phyloP scores from a whole-genome alignment of 2,113 vertebrate species.

The Chaenocephalus aceratus region DNA sequence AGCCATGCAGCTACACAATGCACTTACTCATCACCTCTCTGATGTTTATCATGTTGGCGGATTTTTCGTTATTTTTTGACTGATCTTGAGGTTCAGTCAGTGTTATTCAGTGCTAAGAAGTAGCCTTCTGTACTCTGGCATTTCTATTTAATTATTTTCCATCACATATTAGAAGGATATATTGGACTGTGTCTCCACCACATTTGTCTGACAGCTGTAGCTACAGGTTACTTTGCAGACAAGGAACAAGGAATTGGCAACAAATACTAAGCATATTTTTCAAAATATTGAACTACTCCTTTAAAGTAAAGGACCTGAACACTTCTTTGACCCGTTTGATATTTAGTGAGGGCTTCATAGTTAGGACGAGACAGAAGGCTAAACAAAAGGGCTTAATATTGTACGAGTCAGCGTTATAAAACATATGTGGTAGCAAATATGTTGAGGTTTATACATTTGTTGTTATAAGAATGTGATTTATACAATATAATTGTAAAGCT shows the following conservation, averaged over 20 bases:
- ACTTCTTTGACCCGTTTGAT: not conserved
- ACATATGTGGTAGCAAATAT: too few species aligned
- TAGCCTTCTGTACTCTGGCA: not conserved
- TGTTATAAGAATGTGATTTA: constrained; percentile 25
- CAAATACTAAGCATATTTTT: too few species aligned
- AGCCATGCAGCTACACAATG: constrained; percentile 26
- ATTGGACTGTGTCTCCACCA: not conserved
- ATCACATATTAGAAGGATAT: not conserved
- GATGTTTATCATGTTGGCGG: constrained; percentile 34
- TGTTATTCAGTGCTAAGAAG: not conserved
- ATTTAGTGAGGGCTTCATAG: too few species aligned
- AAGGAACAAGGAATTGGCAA: too few species aligned
- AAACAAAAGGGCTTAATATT: too few species aligned
- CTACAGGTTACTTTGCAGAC: too few species aligned
- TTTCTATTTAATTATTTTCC: not conserved
- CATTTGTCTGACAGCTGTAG: too few species aligned
- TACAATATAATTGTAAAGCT: constrained; percentile 29
- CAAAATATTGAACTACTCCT: not conserved
- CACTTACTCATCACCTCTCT: constrained; percentile 55
- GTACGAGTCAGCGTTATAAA: too few species aligned
- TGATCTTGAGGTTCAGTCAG: not conserved
- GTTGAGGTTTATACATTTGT: too few species aligned
- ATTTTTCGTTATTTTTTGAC: not conserved
- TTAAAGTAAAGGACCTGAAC: not conserved
- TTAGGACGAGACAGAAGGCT: too few species aligned